A percentile compares a stretch with the other conserved stretches of the same genome.
phyloP scores from a whole-genome alignment of 2,797 vertebrate genomes.

The Chelonia mydas region DNA sequence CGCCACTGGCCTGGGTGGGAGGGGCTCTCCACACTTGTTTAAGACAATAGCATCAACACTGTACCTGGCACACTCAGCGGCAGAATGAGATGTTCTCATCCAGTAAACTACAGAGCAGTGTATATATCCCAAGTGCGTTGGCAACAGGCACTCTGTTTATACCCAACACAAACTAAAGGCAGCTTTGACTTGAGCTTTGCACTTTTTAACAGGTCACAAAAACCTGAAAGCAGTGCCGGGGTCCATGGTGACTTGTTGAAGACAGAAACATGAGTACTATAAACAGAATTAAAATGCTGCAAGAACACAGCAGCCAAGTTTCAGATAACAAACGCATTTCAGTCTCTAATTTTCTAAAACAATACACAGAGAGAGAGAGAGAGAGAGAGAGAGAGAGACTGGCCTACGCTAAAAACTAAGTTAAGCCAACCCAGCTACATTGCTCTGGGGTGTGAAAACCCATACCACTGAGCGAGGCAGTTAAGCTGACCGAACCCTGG shows the following conservation, averaged over 20 bases:
- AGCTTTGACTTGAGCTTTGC: not conserved
- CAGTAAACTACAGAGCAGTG: rapidly evolving
- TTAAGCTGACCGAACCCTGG: not conserved
- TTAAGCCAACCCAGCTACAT: not conserved
- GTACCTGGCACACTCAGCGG: rapidly evolving
- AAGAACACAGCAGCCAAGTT: not conserved
- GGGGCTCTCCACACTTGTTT: not conserved
- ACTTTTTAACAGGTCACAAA: rapidly evolving
- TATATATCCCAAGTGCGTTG: rapidly evolving
- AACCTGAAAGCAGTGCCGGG: not conserved
- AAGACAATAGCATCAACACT: not conserved
- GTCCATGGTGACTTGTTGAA: rapidly evolving
- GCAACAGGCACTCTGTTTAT: rapidly evolving
- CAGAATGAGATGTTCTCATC: not conserved
- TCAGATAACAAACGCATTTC: not conserved
- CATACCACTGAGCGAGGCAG: too few species aligned
- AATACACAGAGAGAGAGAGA: not conserved
- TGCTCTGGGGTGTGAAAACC: not conserved
- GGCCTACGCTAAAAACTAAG: not conserved
- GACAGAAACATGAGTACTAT: not conserved
- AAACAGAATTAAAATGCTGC: not conserved
- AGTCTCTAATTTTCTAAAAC: not conserved
- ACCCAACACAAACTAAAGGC: not conserved
- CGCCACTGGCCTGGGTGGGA: not conserved
- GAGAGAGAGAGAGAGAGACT: not conserved